phyloP scores from a whole-genome alignment of 2,797 vertebrate genomes.

The Urophycis tenuis region DNA sequence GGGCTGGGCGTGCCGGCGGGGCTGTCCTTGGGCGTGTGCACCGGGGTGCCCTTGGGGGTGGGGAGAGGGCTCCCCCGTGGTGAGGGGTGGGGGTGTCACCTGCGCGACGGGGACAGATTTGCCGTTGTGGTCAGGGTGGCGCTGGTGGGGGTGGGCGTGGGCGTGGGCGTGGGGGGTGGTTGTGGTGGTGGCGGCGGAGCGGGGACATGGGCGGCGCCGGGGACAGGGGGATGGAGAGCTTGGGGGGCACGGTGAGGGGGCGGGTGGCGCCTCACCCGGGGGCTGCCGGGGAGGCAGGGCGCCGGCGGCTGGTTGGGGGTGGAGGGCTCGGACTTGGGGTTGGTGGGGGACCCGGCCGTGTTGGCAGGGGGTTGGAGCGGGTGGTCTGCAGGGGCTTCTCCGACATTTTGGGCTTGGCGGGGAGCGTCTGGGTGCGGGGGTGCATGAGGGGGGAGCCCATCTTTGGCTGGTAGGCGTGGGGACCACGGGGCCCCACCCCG shows the following conservation, averaged over 20 bases:
- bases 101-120: slow-evolving; percentile 97
- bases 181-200: slow-evolving; percentile 68
- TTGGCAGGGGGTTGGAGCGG: slow-evolving; percentile 85
- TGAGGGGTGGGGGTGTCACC: slow-evolving; percentile 95
- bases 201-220: slow-evolving; percentile 75
- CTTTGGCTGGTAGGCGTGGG: slow-evolving; percentile 80
- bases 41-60: slow-evolving; percentile 96
- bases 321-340: slow-evolving; percentile 71
- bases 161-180: slow-evolving; percentile 28
- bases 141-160: slow-evolving; percentile 64
- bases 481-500: slow-evolving; percentile 73
- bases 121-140: slow-evolving; percentile 82
- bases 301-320: slow-evolving; percentile 65
- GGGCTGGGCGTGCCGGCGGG: slow-evolving; percentile 93
- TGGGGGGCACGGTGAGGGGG: slow-evolving; percentile 71
- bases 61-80: slow-evolving; percentile 95
- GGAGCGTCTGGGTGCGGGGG: slow-evolving; percentile 95
- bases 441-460: slow-evolving; percentile 78
- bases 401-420: slow-evolving; percentile 83
- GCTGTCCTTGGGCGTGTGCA: slow-evolving; percentile 98
- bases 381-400: slow-evolving; percentile 91
- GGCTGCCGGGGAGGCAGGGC: slow-evolving; percentile 67
- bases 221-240: slow-evolving; percentile 73
- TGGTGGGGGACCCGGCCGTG: slow-evolving; percentile 58
- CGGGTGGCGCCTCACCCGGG: slow-evolving; percentile 70